Evolutionary conservation across 2,888 invertebrate species (phyloP), one percentile per base, ranked within the genome.

Genomic region (Xestia c-nigrum): DNA sequence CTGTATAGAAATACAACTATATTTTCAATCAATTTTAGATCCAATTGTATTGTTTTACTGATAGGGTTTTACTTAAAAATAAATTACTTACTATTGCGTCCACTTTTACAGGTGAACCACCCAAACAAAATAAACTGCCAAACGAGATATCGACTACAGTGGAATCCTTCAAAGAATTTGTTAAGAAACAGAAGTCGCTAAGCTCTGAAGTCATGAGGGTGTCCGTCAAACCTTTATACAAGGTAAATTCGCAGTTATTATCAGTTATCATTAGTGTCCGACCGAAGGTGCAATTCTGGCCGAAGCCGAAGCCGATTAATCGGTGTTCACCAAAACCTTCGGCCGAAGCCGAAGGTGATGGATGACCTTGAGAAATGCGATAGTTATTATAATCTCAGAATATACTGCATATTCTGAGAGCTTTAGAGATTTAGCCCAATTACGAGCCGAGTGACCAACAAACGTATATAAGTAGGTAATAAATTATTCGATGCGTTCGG

Each of bases 181-280:
- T 99, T 0, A 99, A 99, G 95, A 98, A 98, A 77, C 99, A 99
- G 92, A 99, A 99, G 93, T 96, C 97, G 0, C 96, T 98, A 55
- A 98, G 98, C 80, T 98, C 98, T 0, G 98, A 98, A 90, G 98
- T 99, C 66, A 98, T 98, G 89, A 96, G 98, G 74, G 97, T 97
- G 0, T 97, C 97, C 0, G 97, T 95, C 68, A 96, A 96, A 85
- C 97, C 97, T 2, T 84, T 97, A 72, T 93, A 97, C 76, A 96
- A 96, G 93, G 84, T 81, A 86, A n/a, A 24, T 12, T 43, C 1
- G 7, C 14, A 64, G 6, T 52, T 52, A 52, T 19, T 52, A 52
- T 21, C 21, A 50, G 50, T n/a, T n/a, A n/a, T n/a, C n/a, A n/a
- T n/a, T n/a, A n/a, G n/a, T n/a, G n/a, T n/a, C n/a, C n/a, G n/a